phyloP scores from a whole-genome alignment of 1,140 invertebrate genomes.

The Drosophila subpulchrella region DNA sequence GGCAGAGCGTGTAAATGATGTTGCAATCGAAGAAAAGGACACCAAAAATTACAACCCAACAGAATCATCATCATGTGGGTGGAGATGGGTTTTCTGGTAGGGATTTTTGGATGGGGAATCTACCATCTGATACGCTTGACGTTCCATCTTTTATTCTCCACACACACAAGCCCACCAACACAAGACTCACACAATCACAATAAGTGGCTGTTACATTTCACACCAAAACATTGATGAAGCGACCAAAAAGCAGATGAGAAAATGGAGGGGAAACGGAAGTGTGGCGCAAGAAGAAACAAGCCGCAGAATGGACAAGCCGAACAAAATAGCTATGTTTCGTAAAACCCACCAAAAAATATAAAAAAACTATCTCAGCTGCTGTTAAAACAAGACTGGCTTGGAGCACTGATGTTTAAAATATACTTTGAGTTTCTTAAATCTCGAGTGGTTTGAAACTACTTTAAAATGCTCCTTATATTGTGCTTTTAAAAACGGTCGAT shows the following conservation, averaged over 20 bases:
- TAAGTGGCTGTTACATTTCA: conserved; percentile 82
- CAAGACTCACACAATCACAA: conserved; percentile 67
- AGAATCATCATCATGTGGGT: conserved; percentile 50
- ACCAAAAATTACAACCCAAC: conserved; percentile 56
- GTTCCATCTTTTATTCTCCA: conserved; percentile 26
- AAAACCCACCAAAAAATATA: conserved; percentile 13
- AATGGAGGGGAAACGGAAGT: conserved; percentile 18
- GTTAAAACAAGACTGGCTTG: background rate
- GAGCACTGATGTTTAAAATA: background rate
- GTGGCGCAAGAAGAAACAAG: conserved; percentile 35
- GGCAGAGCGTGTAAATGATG: conserved; percentile 61
- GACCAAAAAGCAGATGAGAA: conserved; percentile 31
- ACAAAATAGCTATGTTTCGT: conserved; percentile 23
- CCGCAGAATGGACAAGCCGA: conserved; percentile 54
- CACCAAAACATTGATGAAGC: conserved; percentile 75
- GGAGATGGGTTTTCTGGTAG: conserved; percentile 1
- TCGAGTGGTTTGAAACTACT: no score
- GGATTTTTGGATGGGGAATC: conserved; percentile 7
- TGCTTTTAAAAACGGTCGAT: no score
- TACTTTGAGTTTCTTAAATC: no score
- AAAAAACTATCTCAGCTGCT: conserved; percentile 22
- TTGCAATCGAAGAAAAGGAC: conserved; percentile 72
- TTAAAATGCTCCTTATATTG: no score
- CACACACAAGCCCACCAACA: conserved; percentile 27
- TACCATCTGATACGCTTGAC: conserved; percentile 61